These are phyloP conservation scores for Macquaria ambigua DNA, from an alignment of 2,113 vertebrate species.

Conservation along the genomic window DNA sequence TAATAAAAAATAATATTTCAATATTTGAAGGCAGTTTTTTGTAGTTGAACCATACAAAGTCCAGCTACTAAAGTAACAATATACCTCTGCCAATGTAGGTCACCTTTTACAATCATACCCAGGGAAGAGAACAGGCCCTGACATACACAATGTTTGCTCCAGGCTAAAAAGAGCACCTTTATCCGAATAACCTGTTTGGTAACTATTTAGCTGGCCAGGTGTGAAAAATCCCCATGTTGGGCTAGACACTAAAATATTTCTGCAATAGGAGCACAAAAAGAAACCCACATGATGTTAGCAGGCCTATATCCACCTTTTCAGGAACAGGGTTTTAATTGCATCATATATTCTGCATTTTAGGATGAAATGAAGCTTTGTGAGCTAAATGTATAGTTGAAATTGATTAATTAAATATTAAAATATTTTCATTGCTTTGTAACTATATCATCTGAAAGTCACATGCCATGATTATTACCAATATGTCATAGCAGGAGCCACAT, in stretches of 20 bases:
- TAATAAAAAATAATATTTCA: too few relatives aligned
- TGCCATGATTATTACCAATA: background rate
- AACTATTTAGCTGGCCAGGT: background rate
- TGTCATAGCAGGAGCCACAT: background rate
- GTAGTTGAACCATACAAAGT: background rate
- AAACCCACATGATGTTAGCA: background rate
- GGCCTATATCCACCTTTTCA: background rate
- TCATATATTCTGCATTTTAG: background rate
- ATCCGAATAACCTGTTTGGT: background rate
- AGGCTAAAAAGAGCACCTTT: background rate
- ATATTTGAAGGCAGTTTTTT: background rate
- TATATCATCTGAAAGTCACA: background rate
- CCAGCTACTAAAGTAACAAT: background rate
- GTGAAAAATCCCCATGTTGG: background rate
- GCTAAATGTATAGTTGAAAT: background rate
- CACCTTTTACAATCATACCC: background rate
- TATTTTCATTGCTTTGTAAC: background rate
- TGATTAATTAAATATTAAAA: background rate
- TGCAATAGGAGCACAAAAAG: background rate
- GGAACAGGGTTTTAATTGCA: background rate
- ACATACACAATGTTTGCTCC: background rate
- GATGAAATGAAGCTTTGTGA: background rate
- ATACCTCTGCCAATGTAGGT: conserved; percentile 8
- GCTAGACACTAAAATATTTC: background rate
- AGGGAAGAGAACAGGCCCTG: background rate